Conservation (phyloP, 2,888 invertebrate species). For the Campopleginae sp. region DNA sequence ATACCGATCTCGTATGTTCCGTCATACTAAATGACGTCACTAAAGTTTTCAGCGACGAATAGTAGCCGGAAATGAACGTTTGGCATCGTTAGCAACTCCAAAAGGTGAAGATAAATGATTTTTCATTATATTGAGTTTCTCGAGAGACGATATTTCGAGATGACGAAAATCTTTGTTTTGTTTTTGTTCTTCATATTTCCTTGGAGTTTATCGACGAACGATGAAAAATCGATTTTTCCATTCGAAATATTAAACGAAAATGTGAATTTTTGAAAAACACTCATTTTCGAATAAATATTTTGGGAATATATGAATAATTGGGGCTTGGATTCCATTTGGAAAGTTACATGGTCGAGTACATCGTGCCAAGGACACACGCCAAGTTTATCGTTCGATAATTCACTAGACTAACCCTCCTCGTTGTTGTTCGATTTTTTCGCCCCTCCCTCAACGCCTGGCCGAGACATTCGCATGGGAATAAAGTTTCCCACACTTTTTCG, state of each 20-base stretch:
- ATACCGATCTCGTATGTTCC: slow-evolving; percentile 39
- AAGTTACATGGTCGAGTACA: slow-evolving; percentile 23
- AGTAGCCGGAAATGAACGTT: slow-evolving; percentile 35
- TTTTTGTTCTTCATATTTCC: not conserved
- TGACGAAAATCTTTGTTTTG: not conserved
- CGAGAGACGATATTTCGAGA: not conserved
- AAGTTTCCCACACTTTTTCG: slow-evolving; percentile 22
- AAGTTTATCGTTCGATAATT: slow-evolving; percentile 61
- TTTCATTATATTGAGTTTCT: not conserved
- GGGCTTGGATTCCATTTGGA: too few relatives aligned
- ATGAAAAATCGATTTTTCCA: not conserved
- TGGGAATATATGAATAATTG: not conserved
- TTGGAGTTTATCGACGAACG: not conserved
- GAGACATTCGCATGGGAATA: slow-evolving; percentile 39
- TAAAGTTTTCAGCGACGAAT: not conserved
- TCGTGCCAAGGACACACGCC: slow-evolving; percentile 33
- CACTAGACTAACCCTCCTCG: slow-evolving; percentile 35
- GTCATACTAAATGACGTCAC: slow-evolving; percentile 61
- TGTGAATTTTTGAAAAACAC: not conserved
- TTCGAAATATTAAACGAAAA: not conserved
- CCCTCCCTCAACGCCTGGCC: slow-evolving; percentile 27
- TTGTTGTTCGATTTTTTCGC: slow-evolving; percentile 30
- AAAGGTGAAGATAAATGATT: slow-evolving; percentile 13
- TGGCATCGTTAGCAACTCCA: not conserved
- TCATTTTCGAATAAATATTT: not conserved